These are phyloP conservation scores for Scaptomyza flava DNA, from an alignment of 2,888 invertebrate genomes.

Conservation along the genomic window DNA sequence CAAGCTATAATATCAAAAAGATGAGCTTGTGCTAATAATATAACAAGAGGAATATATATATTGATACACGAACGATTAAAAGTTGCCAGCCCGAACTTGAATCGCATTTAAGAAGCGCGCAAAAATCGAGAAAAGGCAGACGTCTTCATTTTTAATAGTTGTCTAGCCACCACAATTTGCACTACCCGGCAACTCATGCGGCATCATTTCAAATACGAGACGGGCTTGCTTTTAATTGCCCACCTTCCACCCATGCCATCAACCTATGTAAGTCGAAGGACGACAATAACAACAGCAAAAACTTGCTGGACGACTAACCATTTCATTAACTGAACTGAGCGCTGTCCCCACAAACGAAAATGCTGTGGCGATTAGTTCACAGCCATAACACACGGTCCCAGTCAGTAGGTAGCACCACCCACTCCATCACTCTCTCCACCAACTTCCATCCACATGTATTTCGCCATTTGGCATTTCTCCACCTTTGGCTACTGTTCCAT, in stretches of 20 bases:
- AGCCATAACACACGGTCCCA: constrained; percentile 69
- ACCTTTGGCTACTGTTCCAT: constrained; percentile 9
- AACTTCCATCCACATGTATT: not conserved
- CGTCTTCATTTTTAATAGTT: constrained; percentile 58
- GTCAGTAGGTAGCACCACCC: constrained; percentile 3
- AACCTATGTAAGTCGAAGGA: constrained; percentile 6
- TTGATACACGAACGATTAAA: no score
- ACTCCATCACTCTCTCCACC: not conserved
- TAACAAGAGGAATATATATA: no score
- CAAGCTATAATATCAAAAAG: no score
- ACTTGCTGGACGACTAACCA: constrained; percentile 52
- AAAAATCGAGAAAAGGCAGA: constrained; percentile 30
- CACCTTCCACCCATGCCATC: not conserved
- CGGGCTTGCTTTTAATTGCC: constrained; percentile 62
- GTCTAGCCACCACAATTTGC: constrained; percentile 23
- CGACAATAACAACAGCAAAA: constrained; percentile 11
- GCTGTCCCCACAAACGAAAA: constrained; percentile 57
- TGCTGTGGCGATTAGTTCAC: constrained; percentile 75
- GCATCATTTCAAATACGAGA: constrained; percentile 21
- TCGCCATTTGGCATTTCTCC: not conserved
- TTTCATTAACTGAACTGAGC: constrained; percentile 70
- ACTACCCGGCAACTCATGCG: not conserved
- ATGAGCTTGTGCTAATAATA: no score
- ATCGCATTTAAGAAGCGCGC: not conserved
- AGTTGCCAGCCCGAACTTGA: not conserved